These are phyloP conservation scores for Odontamblyopus lacepedii DNA, from an alignment of 2,797 vertebrate genomes.

Conservation along the genomic window DNA sequence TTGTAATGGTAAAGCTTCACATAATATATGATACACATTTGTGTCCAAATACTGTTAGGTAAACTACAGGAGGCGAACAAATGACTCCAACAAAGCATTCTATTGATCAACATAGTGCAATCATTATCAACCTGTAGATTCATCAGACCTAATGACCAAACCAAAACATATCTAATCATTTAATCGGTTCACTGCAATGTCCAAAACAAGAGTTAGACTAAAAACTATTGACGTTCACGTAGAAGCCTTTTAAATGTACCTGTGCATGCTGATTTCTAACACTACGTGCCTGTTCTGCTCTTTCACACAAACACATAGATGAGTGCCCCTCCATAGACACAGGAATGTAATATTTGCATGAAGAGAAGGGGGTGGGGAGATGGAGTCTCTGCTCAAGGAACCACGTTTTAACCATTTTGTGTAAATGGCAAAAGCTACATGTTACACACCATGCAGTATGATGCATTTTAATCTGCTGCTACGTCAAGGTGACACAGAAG, in stretches of 20 bases:
- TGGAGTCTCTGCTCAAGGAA: slow-evolving; percentile 44
- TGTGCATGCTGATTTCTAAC: slow-evolving; percentile 58
- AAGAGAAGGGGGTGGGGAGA: background rate
- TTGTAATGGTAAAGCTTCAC: slow-evolving; percentile 48
- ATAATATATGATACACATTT: slow-evolving; percentile 35
- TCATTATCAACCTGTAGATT: background rate
- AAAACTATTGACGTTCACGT: background rate
- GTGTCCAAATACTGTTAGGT: background rate
- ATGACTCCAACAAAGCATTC: no score
- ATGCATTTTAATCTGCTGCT: slow-evolving; percentile 38
- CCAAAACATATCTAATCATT: background rate
- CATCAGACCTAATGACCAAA: background rate
- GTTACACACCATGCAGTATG: slow-evolving; percentile 43
- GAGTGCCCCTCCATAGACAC: slow-evolving; percentile 25
- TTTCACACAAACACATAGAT: slow-evolving; percentile 58
- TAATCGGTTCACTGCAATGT: background rate
- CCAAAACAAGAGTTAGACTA: background rate
- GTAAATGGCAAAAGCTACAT: slow-evolving; percentile 58
- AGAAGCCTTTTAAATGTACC: slow-evolving; percentile 74
- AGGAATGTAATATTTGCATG: slow-evolving; percentile 60
- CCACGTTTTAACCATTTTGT: slow-evolving; percentile 59
- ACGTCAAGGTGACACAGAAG: slow-evolving; percentile 51
- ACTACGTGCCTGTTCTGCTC: slow-evolving; percentile 44
- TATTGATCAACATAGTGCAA: background rate
- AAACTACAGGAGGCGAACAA: background rate